These are phyloP conservation scores for Oreochromis mossambicus DNA, from an alignment of 2,797 vertebrate genomes.

Conservation along the genomic window DNA sequence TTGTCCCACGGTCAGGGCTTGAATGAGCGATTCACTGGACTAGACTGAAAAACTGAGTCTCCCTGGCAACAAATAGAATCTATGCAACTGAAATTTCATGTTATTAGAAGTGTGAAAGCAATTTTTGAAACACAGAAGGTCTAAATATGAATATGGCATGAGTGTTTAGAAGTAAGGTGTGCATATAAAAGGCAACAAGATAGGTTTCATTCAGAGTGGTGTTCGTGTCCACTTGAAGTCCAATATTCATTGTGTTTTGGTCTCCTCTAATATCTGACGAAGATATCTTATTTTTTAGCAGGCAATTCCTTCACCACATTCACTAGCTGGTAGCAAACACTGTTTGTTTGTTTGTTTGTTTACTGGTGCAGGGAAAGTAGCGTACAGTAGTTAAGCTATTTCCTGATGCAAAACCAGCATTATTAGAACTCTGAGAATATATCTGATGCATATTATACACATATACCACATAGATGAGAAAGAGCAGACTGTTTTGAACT, in stretches of 20 bases:
- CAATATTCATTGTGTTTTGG: background rate
- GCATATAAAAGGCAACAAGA: background rate
- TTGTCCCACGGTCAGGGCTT: constrained; percentile 28
- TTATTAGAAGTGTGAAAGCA: constrained; percentile 6
- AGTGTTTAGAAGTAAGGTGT: background rate
- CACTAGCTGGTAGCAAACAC: background rate
- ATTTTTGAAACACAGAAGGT: background rate
- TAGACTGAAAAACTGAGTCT: constrained; percentile 32
- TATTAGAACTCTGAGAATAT: background rate
- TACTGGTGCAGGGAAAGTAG: background rate
- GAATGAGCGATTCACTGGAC: constrained; percentile 38
- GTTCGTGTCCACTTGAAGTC: background rate
- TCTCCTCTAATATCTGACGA: background rate
- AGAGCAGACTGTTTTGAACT: background rate
- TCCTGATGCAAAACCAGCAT: background rate
- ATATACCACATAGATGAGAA: background rate
- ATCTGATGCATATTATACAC: background rate
- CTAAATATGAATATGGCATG: background rate
- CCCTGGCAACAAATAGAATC: constrained; percentile 35
- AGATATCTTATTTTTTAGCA: background rate
- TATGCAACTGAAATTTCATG: constrained; percentile 16
- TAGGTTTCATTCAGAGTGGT: background rate
- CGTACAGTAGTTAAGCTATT: background rate
- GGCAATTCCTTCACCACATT: background rate
- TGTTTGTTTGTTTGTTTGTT: background rate